Percentiles rank a stretch among this genome's conserved stretches.
Evolutionary conservation across 2,113 vertebrate genomes (phyloP).

Genomic region (Proteles cristata): DNA sequence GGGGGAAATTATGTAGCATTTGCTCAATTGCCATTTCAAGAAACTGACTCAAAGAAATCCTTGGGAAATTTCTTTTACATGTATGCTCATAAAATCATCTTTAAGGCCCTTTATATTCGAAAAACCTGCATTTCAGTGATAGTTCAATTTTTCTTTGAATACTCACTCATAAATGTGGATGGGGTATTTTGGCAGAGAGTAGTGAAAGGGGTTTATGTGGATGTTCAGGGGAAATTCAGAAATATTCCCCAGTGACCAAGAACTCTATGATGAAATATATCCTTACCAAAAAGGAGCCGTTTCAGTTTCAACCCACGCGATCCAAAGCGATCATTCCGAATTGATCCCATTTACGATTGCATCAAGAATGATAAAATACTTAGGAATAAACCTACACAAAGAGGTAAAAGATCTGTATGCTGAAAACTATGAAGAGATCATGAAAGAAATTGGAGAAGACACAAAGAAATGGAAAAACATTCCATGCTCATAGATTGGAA

Average conservation of each 20-base stretch:
- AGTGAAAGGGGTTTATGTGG: not conserved
- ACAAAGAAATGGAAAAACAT: no score
- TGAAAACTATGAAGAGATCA: no score
- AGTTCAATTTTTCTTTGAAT: slow-evolving; percentile 13
- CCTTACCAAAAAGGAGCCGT: not conserved
- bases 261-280: not conserved
- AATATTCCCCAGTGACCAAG: not conserved
- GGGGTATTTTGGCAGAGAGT: not conserved
- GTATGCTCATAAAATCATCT: slow-evolving; percentile 25
- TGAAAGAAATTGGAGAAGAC: no score
- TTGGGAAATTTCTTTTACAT: slow-evolving; percentile 21
- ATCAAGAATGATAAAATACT: no score
- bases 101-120: not conserved
- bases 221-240: not conserved
- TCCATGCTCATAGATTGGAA: no score
- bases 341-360: no score
- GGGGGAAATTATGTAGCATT: not conserved
- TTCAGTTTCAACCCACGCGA: not conserved
- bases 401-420: no score
- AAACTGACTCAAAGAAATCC: not conserved
- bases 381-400: no score
- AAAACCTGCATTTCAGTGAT: not conserved
- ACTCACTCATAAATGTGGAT: not conserved
- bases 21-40: not conserved
- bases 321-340: not conserved